Conservation (phyloP, 2,888 invertebrate species). For the Meghimatium bilineatum region DNA sequence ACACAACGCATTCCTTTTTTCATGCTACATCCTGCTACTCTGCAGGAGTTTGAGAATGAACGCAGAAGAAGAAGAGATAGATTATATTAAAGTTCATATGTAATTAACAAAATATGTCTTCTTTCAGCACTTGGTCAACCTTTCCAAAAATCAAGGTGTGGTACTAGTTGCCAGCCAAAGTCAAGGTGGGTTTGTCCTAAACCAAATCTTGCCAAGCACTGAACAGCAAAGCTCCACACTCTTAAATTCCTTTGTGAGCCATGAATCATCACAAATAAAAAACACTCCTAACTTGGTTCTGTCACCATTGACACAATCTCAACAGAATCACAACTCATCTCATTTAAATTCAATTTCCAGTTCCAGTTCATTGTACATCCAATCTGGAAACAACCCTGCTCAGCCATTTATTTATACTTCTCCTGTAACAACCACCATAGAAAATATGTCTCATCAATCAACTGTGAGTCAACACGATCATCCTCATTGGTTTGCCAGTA, state of each 20-base stretch:
- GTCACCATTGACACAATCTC: conserved; percentile 19
- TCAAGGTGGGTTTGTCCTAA: conserved; percentile 39
- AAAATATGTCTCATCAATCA: background rate
- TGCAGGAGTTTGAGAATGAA: no score
- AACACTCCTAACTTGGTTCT: background rate
- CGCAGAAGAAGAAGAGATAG: no score
- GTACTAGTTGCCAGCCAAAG: conserved; percentile 43
- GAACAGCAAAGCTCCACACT: background rate
- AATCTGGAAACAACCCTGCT: background rate
- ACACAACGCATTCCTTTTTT: no score
- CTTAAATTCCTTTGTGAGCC: background rate
- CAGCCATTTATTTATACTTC: conserved; percentile 26
- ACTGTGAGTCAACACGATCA: background rate
- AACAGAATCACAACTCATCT: conserved; percentile 11
- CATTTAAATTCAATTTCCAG: background rate
- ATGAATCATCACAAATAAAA: background rate
- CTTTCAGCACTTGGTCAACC: conserved; percentile 2
- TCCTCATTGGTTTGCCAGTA: background rate
- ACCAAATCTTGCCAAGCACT: conserved; percentile 34
- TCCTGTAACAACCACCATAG: conserved; percentile 4
- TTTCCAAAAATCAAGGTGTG: conserved; percentile 25
- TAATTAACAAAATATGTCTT: background rate
- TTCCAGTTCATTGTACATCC: conserved; percentile 1
- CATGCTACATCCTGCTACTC: no score
- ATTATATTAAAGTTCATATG: no score